Evolutionary conservation across 2,888 invertebrate species (phyloP).

Genomic region (Archips crataeganus): DNA sequence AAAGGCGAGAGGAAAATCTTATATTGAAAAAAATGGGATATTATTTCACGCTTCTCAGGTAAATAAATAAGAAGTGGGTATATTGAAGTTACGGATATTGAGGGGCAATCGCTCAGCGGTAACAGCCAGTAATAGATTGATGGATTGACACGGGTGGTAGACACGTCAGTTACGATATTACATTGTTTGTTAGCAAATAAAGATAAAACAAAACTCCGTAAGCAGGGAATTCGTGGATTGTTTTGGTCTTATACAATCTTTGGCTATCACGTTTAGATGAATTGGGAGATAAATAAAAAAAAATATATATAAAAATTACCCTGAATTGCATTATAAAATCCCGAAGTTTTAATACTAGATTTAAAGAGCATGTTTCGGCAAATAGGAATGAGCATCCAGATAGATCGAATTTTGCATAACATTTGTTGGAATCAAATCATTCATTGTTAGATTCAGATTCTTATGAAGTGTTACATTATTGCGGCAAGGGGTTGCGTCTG

Average conservation of each 20-base stretch:
- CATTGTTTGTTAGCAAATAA: conserved; percentile 24
- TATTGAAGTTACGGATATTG: conserved; percentile 12
- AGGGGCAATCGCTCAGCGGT: conserved; percentile 32
- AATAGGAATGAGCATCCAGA: too few relatives aligned
- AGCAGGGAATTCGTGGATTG: conserved; percentile 3
- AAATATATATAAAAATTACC: too few relatives aligned
- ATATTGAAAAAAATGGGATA: conserved; percentile 5
- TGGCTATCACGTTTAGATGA: not conserved
- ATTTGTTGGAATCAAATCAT: too few relatives aligned
- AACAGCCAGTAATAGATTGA: conserved; percentile 38
- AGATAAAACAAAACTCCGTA: conserved; percentile 22
- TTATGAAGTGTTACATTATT: too few relatives aligned
- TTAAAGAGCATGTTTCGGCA: too few relatives aligned
- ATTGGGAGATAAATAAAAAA: too few relatives aligned
- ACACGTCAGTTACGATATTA: conserved; percentile 32
- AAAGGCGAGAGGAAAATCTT: conserved; percentile 1
- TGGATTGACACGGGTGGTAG: conserved; percentile 37
- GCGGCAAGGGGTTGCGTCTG: too few relatives aligned
- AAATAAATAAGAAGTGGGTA: conserved; percentile 24
- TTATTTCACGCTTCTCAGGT: conserved; percentile 6
- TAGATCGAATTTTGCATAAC: too few relatives aligned
- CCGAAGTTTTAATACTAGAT: too few relatives aligned
- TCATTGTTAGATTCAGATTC: too few relatives aligned
- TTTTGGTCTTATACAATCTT: conserved; percentile 1
- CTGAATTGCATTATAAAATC: too few relatives aligned